Percentiles rank a stretch among this genome's conserved stretches.
These are phyloP conservation scores for Saturnia japonica DNA, from an alignment of 2,888 invertebrate species.

Conservation along the genomic window DNA sequence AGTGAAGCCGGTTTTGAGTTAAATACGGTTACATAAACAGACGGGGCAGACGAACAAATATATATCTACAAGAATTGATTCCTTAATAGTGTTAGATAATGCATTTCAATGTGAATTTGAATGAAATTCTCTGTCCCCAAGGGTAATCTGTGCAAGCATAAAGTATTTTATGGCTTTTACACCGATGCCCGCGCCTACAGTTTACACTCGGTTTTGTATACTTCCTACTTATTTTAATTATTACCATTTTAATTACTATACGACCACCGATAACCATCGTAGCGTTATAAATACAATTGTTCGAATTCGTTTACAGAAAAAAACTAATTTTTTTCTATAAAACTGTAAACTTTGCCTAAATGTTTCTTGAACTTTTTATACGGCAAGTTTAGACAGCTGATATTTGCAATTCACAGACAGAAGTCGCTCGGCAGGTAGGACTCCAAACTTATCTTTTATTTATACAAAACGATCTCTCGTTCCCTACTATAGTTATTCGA, in stretches of 20 bases:
- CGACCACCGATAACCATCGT: constrained; percentile 60
- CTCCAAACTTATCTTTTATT: constrained; percentile 79
- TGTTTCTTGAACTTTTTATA: constrained; percentile 28
- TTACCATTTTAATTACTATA: constrained; percentile 69
- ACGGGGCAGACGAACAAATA: too few species aligned
- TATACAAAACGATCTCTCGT: constrained; percentile 69
- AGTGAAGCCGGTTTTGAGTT: too few species aligned
- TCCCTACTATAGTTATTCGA: constrained; percentile 45
- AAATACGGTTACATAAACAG: too few species aligned
- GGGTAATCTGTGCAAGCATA: constrained; percentile 54
- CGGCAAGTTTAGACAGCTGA: constrained; percentile 50
- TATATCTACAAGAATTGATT: too few species aligned
- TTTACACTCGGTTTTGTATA: constrained; percentile 62
- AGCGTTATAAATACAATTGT: constrained; percentile 59
- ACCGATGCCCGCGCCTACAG: constrained; percentile 61
- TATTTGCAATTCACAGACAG: constrained; percentile 79
- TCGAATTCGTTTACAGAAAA: constrained; percentile 52
- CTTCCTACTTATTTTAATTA: constrained; percentile 74
- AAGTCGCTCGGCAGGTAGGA: constrained; percentile 68
- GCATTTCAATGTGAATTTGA: not conserved
- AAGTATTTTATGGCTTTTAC: constrained; percentile 67
- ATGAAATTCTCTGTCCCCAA: constrained; percentile 38
- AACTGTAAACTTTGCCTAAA: constrained; percentile 44
- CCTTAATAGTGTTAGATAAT: too few species aligned
- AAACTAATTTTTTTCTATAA: constrained; percentile 25